Percentiles rank a stretch among this genome's conserved stretches.
phyloP scores from a whole-genome alignment of 2,888 invertebrate species.

The Auanema freiburgensis region DNA sequence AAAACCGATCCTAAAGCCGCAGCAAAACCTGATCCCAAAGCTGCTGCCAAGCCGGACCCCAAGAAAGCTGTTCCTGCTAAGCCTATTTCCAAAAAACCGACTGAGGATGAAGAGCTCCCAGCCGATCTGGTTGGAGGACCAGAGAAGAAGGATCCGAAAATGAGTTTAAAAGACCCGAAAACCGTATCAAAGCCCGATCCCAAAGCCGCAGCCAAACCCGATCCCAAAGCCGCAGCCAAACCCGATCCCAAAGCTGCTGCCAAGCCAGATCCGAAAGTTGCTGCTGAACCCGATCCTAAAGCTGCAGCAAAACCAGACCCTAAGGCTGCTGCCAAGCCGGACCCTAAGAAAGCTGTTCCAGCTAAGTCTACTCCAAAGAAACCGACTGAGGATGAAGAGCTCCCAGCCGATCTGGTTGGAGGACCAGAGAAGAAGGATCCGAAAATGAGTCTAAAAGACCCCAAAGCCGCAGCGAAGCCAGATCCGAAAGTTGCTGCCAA shows the following conservation, averaged over 20 bases:
- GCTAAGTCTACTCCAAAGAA: not conserved
- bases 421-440: conserved; percentile 16
- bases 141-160: conserved; percentile 2
- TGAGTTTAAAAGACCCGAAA: not conserved
- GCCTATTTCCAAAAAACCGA: not conserved
- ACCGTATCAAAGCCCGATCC: not conserved
- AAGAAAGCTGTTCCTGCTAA: conserved; percentile 5
- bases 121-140: conserved; percentile 24
- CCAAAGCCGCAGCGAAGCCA: conserved; percentile 3
- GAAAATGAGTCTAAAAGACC: not conserved
- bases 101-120: conserved; percentile 26
- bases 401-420: conserved; percentile 20
- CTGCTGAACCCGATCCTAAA: conserved; percentile 9
- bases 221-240: conserved; percentile 6
- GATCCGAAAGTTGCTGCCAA: not conserved
- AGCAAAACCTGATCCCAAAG: conserved; percentile 7
- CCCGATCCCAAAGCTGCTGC: conserved; percentile 3
- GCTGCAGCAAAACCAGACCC: not conserved
- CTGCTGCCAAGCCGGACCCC: conserved; percentile 2
- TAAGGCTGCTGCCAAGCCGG: conserved; percentile 10
- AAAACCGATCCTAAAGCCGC: not conserved
- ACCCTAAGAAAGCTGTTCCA: conserved; percentile 28
- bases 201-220: conserved; percentile 2
- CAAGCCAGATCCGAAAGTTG: not conserved
- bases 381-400: conserved; percentile 24